A percentile compares a stretch with the other conserved stretches of the same genome.
Evolutionary conservation across 2,888 invertebrate species (phyloP).

Genomic region (Campoplex capitator): DNA sequence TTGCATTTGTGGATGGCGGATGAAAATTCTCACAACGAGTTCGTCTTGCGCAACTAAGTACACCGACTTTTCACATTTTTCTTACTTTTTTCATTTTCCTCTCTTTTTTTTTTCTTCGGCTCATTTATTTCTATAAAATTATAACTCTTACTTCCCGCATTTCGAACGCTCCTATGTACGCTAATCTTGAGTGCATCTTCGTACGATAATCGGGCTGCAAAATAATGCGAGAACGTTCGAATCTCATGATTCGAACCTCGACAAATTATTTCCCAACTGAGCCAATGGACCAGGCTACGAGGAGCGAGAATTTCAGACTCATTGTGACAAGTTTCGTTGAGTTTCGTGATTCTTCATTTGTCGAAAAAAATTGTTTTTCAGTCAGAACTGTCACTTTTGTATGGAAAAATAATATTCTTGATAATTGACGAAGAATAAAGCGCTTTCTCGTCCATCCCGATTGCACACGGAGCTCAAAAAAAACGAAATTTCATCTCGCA

Average conservation of each 20-base stretch:
- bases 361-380: not conserved
- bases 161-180: not conserved
- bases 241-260: constrained; percentile 4
- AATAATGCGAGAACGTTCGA: not conserved
- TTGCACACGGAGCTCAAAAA: not conserved
- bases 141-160: constrained; percentile 30
- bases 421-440: not conserved
- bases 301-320: not conserved
- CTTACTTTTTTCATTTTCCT: constrained; percentile 10
- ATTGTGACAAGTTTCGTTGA: not conserved
- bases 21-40: constrained; percentile 62
- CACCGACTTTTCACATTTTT: constrained; percentile 17
- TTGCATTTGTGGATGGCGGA: constrained; percentile 59
- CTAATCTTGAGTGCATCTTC: constrained; percentile 41
- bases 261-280: not conserved
- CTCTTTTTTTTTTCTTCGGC: not conserved
- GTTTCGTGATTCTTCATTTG: not conserved
- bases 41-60: constrained; percentile 43
- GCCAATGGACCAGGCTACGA: not conserved
- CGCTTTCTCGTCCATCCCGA: too few species aligned
- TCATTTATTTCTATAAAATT: constrained; percentile 24
- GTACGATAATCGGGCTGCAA: not conserved
- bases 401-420: not conserved
- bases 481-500: constrained; percentile 2
- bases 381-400: not conserved